These are phyloP conservation scores for Osmerus eperlanus DNA, from an alignment of 2,113 vertebrate species.

Conservation along the genomic window DNA sequence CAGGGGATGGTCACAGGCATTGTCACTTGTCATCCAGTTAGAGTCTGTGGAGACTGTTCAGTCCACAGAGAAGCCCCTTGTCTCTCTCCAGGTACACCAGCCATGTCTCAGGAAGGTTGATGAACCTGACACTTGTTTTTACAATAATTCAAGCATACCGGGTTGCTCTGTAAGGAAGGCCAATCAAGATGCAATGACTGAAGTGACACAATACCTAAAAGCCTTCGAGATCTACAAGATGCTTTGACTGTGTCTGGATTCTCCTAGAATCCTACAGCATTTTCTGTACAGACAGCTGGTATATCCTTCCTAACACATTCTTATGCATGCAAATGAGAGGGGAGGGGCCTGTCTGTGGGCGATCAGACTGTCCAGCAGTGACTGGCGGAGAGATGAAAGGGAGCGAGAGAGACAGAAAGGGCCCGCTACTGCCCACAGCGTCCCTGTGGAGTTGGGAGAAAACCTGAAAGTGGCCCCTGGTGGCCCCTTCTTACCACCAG, in stretches of 20 bases:
- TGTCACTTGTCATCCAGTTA: conserved; percentile 8
- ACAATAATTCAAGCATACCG: too few species aligned
- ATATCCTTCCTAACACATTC: conserved; percentile 25
- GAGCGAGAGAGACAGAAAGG: background rate
- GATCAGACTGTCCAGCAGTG: conserved; percentile 20
- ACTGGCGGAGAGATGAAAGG: conserved; percentile 36
- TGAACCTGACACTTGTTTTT: background rate
- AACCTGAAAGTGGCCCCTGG: conserved; percentile 28
- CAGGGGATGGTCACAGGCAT: conserved; percentile 18
- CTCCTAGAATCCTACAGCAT: too few species aligned
- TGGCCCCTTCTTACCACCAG: conserved; percentile 29
- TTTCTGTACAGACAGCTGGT: conserved; percentile 4
- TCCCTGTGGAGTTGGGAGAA: conserved; percentile 26
- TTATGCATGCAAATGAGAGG: conserved; percentile 45
- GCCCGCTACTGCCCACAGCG: conserved; percentile 28
- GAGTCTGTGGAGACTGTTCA: background rate
- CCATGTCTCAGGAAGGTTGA: background rate
- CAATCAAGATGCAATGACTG: background rate
- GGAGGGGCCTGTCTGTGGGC: conserved; percentile 16
- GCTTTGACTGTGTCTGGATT: too few species aligned
- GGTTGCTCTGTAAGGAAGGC: background rate
- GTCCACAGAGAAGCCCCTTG: background rate
- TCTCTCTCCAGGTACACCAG: background rate
- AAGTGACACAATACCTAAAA: background rate
- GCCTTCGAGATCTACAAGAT: background rate